phyloP scores from a whole-genome alignment of 2,888 invertebrate genomes.

The Ochropleura plecta region DNA sequence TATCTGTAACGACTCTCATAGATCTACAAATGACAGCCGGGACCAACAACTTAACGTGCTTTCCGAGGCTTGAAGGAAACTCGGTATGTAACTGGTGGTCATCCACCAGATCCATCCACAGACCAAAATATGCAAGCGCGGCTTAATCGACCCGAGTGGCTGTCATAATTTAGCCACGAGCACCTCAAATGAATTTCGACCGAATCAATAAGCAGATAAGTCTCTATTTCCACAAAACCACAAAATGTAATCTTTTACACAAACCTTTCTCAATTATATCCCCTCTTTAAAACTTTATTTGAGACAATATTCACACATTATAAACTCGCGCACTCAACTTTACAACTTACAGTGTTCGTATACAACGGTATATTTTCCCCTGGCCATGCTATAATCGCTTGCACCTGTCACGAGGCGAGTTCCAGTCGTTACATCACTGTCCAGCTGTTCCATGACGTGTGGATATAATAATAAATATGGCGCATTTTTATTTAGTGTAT shows the following conservation, averaged over 20 bases:
- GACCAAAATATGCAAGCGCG: no score
- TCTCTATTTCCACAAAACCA: not conserved
- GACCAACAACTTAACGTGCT: no score
- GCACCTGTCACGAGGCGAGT: constrained; percentile 71
- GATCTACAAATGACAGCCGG: no score
- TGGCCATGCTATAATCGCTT: constrained; percentile 68
- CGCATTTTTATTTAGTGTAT: constrained; percentile 47
- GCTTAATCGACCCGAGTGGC: no score
- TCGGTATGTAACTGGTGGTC: no score
- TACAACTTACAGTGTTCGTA: not conserved
- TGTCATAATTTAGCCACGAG: no score
- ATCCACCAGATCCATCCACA: no score
- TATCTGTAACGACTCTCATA: no score
- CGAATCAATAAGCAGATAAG: not conserved
- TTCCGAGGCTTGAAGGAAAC: no score
- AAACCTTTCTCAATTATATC: not conserved
- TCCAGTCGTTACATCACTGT: constrained; percentile 65
- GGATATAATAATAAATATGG: constrained; percentile 42
- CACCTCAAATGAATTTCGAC: not conserved
- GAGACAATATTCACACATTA: constrained; percentile 4
- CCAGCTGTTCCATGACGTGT: constrained; percentile 43
- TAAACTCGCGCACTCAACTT: constrained; percentile 1
- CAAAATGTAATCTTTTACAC: not conserved
- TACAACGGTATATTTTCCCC: constrained; percentile 47
- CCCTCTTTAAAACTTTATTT: constrained; percentile 7